Evolutionary conservation across 2,113 vertebrate genomes (phyloP).

Genomic region (Triplophysa dalaica): DNA sequence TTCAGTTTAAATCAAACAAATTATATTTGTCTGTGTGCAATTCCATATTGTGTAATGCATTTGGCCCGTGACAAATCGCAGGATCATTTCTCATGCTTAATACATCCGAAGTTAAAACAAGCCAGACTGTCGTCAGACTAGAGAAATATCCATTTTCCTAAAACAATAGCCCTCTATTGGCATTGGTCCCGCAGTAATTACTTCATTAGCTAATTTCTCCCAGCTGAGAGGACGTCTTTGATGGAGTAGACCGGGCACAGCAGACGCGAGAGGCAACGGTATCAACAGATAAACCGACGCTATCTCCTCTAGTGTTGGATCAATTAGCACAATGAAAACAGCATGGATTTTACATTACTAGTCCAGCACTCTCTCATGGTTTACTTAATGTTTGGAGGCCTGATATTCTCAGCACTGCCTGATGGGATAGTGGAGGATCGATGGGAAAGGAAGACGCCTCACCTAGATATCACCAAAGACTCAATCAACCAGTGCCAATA

Average conservation of each 20-base stretch:
- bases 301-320: constrained; percentile 57
- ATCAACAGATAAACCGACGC: constrained; percentile 53
- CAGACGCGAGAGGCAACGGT: constrained; percentile 31
- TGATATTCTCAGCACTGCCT: constrained; percentile 55
- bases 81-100: constrained; percentile 52
- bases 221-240: constrained; percentile 41
- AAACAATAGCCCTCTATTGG: constrained; percentile 55
- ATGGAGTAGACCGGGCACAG: constrained; percentile 44
- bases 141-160: constrained; percentile 54
- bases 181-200: constrained; percentile 49
- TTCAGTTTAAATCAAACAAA: constrained; percentile 26
- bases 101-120: constrained; percentile 46
- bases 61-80: constrained; percentile 35
- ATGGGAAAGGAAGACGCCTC: constrained; percentile 44
- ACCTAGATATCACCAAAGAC: constrained; percentile 41
- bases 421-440: constrained; percentile 52
- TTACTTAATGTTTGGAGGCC: constrained; percentile 54
- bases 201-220: constrained; percentile 61
- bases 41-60: constrained; percentile 31
- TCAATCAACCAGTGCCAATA: constrained; percentile 52
- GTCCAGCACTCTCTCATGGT: constrained; percentile 56
- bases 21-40: not conserved
- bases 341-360: constrained; percentile 57
- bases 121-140: constrained; percentile 43
- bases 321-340: constrained; percentile 63